Base-by-base conservation (phyloP, 2,113 vertebrate genomes). In the Jaculus jaculus region DNA sequence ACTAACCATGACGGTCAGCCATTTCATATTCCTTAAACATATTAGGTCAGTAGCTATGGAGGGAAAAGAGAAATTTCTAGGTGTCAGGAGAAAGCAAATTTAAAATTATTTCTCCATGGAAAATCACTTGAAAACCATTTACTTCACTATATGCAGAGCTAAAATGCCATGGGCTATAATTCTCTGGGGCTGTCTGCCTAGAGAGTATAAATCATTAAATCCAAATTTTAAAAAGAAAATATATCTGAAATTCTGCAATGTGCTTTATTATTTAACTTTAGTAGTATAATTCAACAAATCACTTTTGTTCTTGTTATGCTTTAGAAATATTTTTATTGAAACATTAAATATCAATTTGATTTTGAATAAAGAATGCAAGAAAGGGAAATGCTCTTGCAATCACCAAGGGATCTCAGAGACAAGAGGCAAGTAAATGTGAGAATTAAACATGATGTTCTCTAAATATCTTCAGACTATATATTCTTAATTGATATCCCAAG, bases 171-270 rank as follows among this genome's bases (percentile, higher is more conserved):
- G 20, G 37, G 82, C 69, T 92, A 84, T 42, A 71, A 90, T 93
- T 87, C 91, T 78, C 82, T 32, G 63, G 39, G 69, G 75, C 8
- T 82, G 7, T 15, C n/a, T 75, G 24, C 32, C 37, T 92, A 9
- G 2, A 4, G 61, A 90, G 5, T 54, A 82, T 94, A 95, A 93
- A 94, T 91, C 93, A 91, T 96, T 96, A 91, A 95, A 81, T 95
- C 32, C 84, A 47, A 92, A 58, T 92, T 92, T 89, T 92, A 47
- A 82, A 83, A 66, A n/a, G 39, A 92, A 95, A 87, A 95, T 34
- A 1, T 51, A 71, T 47, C 69, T 96, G 83, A 95, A 96, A 89
- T 95, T 86, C 61, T 95, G 47, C 32, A 58, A 51, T 71, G 10
- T 71, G 37, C 78, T 63, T 84, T 94, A 61, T 85, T 85, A 30